Conservation (phyloP, 2,113 vertebrate genomes). For the Trachemys scripta region DNA sequence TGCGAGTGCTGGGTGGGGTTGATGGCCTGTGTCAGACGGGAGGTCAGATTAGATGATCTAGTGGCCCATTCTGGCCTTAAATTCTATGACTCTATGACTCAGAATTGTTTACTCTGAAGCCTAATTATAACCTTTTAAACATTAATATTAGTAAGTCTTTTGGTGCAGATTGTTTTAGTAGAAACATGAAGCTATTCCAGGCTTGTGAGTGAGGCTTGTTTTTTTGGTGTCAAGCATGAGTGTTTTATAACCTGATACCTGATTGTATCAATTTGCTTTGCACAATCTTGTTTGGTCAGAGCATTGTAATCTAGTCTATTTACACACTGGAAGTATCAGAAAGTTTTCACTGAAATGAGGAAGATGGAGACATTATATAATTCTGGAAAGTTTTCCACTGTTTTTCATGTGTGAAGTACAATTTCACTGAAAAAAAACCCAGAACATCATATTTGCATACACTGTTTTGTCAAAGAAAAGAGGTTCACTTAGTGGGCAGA, state of each 20-base stretch:
- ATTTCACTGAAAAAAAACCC: neutral
- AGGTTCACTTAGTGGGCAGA: rapidly evolving
- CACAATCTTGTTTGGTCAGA: neutral
- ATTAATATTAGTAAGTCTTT: neutral
- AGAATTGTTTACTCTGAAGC: constrained; percentile 39
- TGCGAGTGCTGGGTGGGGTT: neutral
- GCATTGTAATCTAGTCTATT: neutral
- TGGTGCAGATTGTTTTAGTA: neutral
- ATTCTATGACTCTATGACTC: neutral
- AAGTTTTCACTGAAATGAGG: neutral
- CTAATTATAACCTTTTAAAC: constrained; percentile 40
- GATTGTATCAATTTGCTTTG: neutral
- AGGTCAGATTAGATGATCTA: neutral
- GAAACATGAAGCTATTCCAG: neutral
- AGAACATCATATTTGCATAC: neutral
- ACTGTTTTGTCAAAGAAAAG: neutral
- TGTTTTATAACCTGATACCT: neutral
- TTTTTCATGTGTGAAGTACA: neutral
- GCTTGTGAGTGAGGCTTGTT: neutral
- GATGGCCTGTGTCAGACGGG: neutral
- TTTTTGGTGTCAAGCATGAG: neutral
- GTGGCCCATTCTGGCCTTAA: neutral
- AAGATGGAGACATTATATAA: neutral
- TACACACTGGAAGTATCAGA: neutral
- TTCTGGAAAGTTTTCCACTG: neutral